phyloP scores from a whole-genome alignment of 2,888 invertebrate species.

The Ashinkailepas kermadecensis region DNA sequence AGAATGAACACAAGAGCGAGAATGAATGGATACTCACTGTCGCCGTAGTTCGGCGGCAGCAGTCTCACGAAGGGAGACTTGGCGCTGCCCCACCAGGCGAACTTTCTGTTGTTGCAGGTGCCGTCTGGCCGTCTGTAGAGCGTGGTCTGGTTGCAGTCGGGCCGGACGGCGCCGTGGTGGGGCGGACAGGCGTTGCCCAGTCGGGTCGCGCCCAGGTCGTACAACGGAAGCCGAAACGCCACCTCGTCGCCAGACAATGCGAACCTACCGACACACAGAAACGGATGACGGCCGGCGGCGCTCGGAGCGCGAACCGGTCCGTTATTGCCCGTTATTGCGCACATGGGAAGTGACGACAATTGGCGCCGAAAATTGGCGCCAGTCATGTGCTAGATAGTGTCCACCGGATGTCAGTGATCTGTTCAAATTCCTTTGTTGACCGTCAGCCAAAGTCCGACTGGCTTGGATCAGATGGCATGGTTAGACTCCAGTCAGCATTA shows the following conservation, averaged over 20 bases:
- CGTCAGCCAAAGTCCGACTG: too few relatives aligned
- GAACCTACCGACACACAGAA: background rate
- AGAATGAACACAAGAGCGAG: too few relatives aligned
- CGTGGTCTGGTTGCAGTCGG: background rate
- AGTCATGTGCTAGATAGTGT: too few relatives aligned
- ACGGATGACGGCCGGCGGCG: background rate
- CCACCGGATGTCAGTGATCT: too few relatives aligned
- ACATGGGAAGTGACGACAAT: background rate
- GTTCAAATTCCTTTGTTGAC: too few relatives aligned
- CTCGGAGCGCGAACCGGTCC: background rate
- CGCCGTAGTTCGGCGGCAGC: background rate
- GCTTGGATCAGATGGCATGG: background rate
- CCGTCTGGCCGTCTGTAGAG: background rate
- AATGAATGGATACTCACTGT: background rate
- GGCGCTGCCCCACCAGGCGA: slow-evolving; percentile 18
- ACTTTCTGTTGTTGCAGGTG: background rate
- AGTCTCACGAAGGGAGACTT: background rate
- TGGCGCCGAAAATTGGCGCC: background rate
- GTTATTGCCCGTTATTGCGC: background rate
- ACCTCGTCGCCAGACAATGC: background rate
- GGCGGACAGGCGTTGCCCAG: background rate
- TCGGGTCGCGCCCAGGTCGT: background rate
- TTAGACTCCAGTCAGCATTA: background rate
- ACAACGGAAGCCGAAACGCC: background rate
- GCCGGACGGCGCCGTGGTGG: background rate